Evolutionary conservation across 2,797 vertebrate species (phyloP), one percentile per base, ranked within the genome.

Genomic region (Chelmon rostratus): DNA sequence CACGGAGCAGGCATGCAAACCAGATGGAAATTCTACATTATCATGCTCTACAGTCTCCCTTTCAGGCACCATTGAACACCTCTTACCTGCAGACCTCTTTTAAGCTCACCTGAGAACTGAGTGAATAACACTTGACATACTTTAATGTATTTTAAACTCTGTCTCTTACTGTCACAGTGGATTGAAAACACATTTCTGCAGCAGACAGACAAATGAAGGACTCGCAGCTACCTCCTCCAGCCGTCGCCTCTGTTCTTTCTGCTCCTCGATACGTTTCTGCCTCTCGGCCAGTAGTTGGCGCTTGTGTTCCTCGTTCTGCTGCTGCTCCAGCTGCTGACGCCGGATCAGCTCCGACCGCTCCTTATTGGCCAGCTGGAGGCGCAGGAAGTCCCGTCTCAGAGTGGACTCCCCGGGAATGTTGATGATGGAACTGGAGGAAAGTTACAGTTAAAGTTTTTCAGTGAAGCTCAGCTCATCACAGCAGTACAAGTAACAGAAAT

Each of bases 261-360:
- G 98, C 94, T 99, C 98, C 93, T 99, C 98, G 0, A 99, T 99
- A 78, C 98, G 96, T 79, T 99, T 99, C 95, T 99, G 98, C 73
- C 98, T 92, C 92, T 99, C 98, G 0, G 98, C 98, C 96, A 99
- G 93, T 31, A 99, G 94, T 76, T 99, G 98, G 71, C 98, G 93
- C 91, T 99, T 99, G 94, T 99, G 98, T 62, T 99, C 98, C 89
- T 99, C 98, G 0, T 99, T 99, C 94, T 99, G 98, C 93, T 99
- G 98, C 95, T 99, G 98, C 90, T 99, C 98, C 89, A 98, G 95
- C 94, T 99, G 98, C 91, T 99, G 98, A 21, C 98, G 89, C 15
- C 98, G 95, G 86, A 99, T 95, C 0, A 98, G 97, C 93, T 99
- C 98, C 0, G 98, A 99, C 0, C 98, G 96, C 90, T 99, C 98